Evolutionary conservation across 2,113 vertebrate species (phyloP), one percentile per base, ranked within the genome.

Genomic region (Pomatostomus ruficeps): DNA sequence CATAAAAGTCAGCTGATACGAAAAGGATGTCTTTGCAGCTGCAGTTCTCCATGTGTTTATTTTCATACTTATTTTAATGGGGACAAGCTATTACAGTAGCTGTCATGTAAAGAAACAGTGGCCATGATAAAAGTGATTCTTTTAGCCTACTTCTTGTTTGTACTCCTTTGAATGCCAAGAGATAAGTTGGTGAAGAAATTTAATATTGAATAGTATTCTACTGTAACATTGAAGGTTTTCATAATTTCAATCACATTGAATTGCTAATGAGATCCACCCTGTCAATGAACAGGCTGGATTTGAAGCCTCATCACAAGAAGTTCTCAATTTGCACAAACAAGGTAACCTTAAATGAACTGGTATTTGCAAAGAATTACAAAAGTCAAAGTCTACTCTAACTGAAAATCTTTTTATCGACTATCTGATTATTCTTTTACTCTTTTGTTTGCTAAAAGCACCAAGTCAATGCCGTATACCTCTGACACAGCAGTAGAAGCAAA

Each of bases 381-480:
- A 96, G 91, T 88, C 95, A 91, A 94, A 96, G 95, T 96, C 95
- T 95, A 65, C 33, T 78, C 54, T 77, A 91, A 63, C 59, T 77
- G 62, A 78, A 85, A 82, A 78, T 63, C 59, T 45, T 84, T 92
- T 91, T 94, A 96, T 96, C 54, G 2, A 66, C 87, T 72, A 14
- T 26, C 89, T 95, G 95, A 97, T 96, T 92, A 95, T 91, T 84
- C 91, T 94, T 93, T 95, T 94, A 95, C 93, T 83, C 78, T 88
- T 80, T 66, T 95, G 81, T 97, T 97, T 97, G 78, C 79, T 82
- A 85, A 82, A 92, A 75, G 71, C 87, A 80, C 19, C 55, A 65
- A 90, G 89, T 79, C 91, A 94, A 92, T 91, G 72, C 13, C 22
- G 0, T 80, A 86, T 38, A 91, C 54, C 75, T 95, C 85, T 91